phyloP scores from a whole-genome alignment of 2,113 vertebrate species.

The Hassar affinis region DNA sequence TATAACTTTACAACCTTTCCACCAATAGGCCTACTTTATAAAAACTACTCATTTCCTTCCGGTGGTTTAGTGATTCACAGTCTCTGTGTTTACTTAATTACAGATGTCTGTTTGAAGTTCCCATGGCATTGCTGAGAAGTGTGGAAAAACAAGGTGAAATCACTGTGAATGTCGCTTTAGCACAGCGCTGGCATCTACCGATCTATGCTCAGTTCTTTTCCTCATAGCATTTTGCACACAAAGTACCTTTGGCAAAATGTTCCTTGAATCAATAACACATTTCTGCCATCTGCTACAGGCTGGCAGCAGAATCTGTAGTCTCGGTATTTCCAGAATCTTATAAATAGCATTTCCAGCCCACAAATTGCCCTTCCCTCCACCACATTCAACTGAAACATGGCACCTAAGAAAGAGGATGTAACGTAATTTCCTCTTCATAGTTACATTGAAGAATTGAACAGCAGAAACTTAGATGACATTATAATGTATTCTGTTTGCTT shows the following conservation, averaged over 20 bases:
- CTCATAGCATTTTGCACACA: neutral
- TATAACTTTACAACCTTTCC: neutral
- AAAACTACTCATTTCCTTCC: neutral
- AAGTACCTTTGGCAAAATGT: constrained; percentile 29
- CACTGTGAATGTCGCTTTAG: constrained; percentile 20
- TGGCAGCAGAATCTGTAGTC: constrained; percentile 43
- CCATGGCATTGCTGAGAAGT: constrained; percentile 26
- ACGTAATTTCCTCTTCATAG: constrained; percentile 44
- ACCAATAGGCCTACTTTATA: neutral
- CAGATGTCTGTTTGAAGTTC: constrained; percentile 38
- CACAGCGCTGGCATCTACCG: constrained; percentile 9
- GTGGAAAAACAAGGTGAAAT: constrained; percentile 29
- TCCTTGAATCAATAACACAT: constrained; percentile 36
- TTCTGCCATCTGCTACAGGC: constrained; percentile 50
- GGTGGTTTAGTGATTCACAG: constrained; percentile 25
- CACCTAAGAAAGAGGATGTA: constrained; percentile 50
- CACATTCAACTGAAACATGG: constrained; percentile 47
- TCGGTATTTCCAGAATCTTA: constrained; percentile 54
- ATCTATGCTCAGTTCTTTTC: neutral
- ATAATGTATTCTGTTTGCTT: neutral
- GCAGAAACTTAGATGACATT: neutral
- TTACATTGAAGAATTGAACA: neutral
- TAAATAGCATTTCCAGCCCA: constrained; percentile 52
- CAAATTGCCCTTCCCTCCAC: constrained; percentile 33
- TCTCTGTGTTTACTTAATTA: constrained; percentile 29